A percentile compares a stretch with the other conserved stretches of the same genome.
phyloP scores from a whole-genome alignment of 1,140 invertebrate species.

The Pogonognathellus flavescens region DNA sequence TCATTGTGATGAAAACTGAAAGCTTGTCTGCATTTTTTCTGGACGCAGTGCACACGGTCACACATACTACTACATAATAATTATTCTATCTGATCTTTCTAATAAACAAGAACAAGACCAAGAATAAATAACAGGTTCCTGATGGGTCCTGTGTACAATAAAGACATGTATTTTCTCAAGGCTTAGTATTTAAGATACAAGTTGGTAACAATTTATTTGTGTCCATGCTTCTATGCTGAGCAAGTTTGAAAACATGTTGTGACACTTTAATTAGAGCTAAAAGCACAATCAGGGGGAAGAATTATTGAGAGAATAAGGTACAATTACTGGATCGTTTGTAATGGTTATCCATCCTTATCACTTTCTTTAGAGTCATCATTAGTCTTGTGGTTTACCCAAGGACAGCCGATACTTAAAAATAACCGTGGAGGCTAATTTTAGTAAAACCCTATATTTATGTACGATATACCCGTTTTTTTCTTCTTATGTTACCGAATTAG shows the following conservation, averaged over 20 bases:
- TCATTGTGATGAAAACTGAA: too few relatives aligned
- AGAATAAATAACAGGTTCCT: background rate
- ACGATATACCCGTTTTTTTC: background rate
- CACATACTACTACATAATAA: background rate
- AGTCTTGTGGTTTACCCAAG: slow-evolving; percentile 25
- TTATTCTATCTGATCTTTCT: background rate
- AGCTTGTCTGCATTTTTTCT: background rate
- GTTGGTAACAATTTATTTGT: background rate
- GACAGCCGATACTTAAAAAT: slow-evolving; percentile 31
- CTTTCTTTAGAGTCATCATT: slow-evolving; percentile 4
- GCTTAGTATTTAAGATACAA: background rate
- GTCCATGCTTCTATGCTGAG: background rate
- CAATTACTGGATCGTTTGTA: background rate
- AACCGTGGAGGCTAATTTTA: slow-evolving; percentile 17
- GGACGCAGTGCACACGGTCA: background rate
- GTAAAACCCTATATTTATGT: slow-evolving; percentile 27
- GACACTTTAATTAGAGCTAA: background rate
- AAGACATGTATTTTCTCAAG: background rate
- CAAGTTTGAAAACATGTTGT: background rate
- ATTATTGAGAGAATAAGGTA: background rate
- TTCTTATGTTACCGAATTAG: background rate
- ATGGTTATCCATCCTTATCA: slow-evolving; percentile 6
- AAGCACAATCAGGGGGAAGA: background rate
- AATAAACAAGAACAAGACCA: background rate
- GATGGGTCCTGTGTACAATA: background rate